These are phyloP conservation scores for Willowsia nigromaculata DNA, from an alignment of 2,888 invertebrate species.

Conservation along the genomic window DNA sequence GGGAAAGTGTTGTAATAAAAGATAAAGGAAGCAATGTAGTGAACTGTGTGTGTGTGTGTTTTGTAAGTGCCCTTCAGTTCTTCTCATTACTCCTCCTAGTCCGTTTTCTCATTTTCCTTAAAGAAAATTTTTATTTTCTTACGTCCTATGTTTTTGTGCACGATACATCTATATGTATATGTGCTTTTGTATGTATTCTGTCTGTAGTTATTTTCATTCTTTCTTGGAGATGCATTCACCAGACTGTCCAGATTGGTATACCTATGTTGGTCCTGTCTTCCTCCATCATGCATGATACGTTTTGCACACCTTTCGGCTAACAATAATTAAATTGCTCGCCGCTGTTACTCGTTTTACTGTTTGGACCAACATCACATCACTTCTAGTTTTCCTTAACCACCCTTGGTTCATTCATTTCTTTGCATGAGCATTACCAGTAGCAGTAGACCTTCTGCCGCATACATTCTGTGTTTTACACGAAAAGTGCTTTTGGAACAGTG, in stretches of 20 bases:
- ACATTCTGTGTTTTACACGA: neutral
- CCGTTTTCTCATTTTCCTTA: neutral
- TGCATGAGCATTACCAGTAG: no score
- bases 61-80: constrained; percentile 35
- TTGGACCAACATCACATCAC: neutral
- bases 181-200: neutral
- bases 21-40: neutral
- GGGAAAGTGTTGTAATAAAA: neutral
- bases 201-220: neutral
- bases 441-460: no score
- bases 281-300: constrained; percentile 40
- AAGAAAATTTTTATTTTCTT: neutral
- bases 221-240: neutral
- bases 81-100: constrained; percentile 41
- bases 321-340: constrained; percentile 55
- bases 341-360: neutral
- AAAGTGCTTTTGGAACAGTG: neutral
- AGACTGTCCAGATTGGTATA: neutral
- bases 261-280: neutral
- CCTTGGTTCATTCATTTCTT: neutral
- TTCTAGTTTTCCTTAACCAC: neutral
- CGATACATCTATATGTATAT: neutral
- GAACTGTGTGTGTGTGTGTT: neutral
- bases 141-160: constrained; percentile 1
- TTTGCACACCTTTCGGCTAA: constrained; percentile 61